phyloP scores from a whole-genome alignment of 2,888 invertebrate genomes.

The Nemapogon koenigi region DNA sequence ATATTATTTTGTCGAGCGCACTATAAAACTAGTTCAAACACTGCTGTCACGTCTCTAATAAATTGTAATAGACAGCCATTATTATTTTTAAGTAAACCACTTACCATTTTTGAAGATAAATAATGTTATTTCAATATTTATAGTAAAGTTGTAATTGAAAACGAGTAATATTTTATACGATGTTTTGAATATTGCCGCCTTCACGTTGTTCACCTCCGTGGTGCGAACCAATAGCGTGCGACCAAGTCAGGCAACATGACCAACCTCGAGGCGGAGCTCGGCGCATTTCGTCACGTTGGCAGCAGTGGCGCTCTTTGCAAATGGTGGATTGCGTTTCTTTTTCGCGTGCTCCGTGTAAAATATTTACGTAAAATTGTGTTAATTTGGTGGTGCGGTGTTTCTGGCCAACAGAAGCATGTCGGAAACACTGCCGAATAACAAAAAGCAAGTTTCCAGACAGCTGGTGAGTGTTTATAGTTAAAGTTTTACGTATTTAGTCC shows the following conservation, averaged over 20 bases:
- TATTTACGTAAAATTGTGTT: constrained; percentile 67
- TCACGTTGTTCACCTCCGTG: constrained; percentile 17
- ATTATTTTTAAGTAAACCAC: too few species aligned
- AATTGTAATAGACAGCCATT: too few species aligned
- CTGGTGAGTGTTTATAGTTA: constrained; percentile 67
- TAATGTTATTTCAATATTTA: too few species aligned
- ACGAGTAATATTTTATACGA: constrained; percentile 18
- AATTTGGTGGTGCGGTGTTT: constrained; percentile 59
- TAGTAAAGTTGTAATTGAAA: too few species aligned
- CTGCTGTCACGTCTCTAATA: too few species aligned
- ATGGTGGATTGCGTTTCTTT: constrained; percentile 66
- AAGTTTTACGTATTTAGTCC: constrained; percentile 61
- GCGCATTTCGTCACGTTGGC: constrained; percentile 44
- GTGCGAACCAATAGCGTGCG: constrained; percentile 47
- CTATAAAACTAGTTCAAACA: too few species aligned
- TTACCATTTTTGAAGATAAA: too few species aligned
- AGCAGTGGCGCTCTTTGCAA: constrained; percentile 61
- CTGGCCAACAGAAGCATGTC: constrained; percentile 63
- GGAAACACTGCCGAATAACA: constrained; percentile 64
- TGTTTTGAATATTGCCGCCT: constrained; percentile 42
- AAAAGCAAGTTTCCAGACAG: constrained; percentile 67
- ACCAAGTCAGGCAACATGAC: constrained; percentile 35
- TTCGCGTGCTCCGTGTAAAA: constrained; percentile 65
- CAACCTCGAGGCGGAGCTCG: constrained; percentile 41
- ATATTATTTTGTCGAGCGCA: too few species aligned